A percentile compares a stretch with the other conserved stretches of the same genome.
Evolutionary conservation across 2,113 vertebrate species (phyloP).

Genomic region (Chionis minor): DNA sequence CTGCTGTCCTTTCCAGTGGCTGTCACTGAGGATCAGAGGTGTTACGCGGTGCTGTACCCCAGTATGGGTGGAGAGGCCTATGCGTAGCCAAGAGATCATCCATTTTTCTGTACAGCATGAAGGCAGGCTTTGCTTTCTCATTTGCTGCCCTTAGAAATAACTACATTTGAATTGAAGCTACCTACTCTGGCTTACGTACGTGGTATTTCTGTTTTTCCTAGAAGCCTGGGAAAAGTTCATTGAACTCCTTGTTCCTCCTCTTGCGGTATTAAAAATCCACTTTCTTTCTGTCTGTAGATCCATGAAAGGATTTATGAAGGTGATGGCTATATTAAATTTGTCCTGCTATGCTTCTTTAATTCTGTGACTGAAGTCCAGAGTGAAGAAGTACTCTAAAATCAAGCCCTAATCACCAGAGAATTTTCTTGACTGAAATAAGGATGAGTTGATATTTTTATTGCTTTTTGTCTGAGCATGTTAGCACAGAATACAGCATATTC

Average conservation of each 20-base stretch:
- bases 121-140: not conserved
- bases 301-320: not conserved
- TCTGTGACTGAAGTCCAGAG: not conserved
- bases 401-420: not conserved
- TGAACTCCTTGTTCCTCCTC: not conserved
- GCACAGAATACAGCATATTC: not conserved
- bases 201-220: not conserved
- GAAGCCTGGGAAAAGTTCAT: not conserved
- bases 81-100: not conserved
- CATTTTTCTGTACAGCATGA: not conserved
- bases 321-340: not conserved
- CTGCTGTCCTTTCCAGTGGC: not conserved
- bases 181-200: not conserved
- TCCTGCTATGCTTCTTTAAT: not conserved
- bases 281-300: not conserved
- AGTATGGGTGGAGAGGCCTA: not conserved
- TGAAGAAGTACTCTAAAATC: not conserved
- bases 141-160: not conserved
- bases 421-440: not conserved
- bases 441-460: not conserved
- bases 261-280: not conserved
- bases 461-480: not conserved
- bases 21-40: not conserved
- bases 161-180: not conserved
- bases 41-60: fast-evolving